Conservation (phyloP, 2,888 invertebrate species). For the Drosophila hamatofila region DNA sequence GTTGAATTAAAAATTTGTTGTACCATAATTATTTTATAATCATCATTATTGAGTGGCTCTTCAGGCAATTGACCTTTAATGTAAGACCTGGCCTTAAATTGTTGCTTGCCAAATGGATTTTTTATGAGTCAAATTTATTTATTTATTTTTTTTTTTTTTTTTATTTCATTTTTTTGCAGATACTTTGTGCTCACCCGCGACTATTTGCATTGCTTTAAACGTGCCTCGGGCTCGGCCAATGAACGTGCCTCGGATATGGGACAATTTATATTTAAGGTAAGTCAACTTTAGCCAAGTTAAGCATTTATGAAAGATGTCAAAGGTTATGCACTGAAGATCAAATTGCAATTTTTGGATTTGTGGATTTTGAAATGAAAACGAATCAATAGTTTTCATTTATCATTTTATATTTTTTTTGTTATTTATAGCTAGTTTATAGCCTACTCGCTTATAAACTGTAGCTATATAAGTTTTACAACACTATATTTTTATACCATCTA, state of each 20-base stretch:
- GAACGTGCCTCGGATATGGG: conserved; percentile 88
- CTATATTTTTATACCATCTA: no score
- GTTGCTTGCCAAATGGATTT: background rate
- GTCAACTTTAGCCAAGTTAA: conserved; percentile 3
- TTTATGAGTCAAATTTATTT: conserved; percentile 3
- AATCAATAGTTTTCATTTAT: no score
- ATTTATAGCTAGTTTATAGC: no score
- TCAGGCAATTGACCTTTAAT: conserved; percentile 61
- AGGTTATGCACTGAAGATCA: conserved; percentile 1
- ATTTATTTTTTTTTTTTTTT: conserved; percentile 9
- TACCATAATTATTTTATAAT: conserved; percentile 27
- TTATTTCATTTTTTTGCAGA: conserved; percentile 68
- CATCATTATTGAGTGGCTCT: conserved; percentile 36
- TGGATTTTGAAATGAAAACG: no score
- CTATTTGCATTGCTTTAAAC: conserved; percentile 89
- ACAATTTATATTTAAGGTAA: conserved; percentile 88
- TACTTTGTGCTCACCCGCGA: conserved; percentile 89
- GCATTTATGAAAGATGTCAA: conserved; percentile 3
- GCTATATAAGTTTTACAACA: no score
- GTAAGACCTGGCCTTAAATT: conserved; percentile 36
- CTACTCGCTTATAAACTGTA: no score
- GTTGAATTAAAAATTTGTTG: conserved; percentile 37
- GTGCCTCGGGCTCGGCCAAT: conserved; percentile 87
- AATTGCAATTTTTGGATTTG: no score
- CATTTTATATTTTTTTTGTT: no score